These are phyloP conservation scores for Spodoptera littoralis DNA, from an alignment of 2,888 invertebrate genomes.

Conservation along the genomic window DNA sequence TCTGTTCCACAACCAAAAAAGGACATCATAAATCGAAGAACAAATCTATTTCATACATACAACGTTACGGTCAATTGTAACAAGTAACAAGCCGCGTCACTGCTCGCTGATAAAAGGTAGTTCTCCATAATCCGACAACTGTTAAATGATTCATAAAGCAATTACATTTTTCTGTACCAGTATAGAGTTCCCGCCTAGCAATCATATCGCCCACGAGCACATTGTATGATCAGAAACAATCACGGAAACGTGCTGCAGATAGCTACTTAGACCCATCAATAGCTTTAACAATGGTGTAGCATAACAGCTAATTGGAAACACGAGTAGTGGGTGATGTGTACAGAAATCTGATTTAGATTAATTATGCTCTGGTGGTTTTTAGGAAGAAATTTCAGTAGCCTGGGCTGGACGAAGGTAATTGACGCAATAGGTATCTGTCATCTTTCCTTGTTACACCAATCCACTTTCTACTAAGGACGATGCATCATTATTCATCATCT, in stretches of 20 bases:
- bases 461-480: too few species aligned
- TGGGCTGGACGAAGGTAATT: too few species aligned
- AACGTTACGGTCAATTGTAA: neutral
- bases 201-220: constrained; percentile 55
- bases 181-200: constrained; percentile 52
- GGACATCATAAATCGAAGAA: too few species aligned
- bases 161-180: constrained; percentile 56
- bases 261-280: constrained; percentile 50
- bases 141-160: constrained; percentile 60
- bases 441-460: too few species aligned
- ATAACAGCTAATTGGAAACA: constrained; percentile 38
- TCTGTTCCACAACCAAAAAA: too few species aligned
- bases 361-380: too few species aligned
- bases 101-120: constrained; percentile 22
- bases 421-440: too few species aligned
- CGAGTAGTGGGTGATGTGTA: constrained; percentile 31
- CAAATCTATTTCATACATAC: neutral
- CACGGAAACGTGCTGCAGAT: constrained; percentile 57
- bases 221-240: constrained; percentile 55
- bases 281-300: constrained; percentile 51
- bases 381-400: too few species aligned
- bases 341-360: neutral
- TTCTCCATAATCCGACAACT: constrained; percentile 38
- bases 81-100: neutral
- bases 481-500: too few species aligned